Evolutionary conservation across 2,797 vertebrate genomes (phyloP), one percentile per base, ranked within the genome.

Genomic region (Staurois parvus): DNA sequence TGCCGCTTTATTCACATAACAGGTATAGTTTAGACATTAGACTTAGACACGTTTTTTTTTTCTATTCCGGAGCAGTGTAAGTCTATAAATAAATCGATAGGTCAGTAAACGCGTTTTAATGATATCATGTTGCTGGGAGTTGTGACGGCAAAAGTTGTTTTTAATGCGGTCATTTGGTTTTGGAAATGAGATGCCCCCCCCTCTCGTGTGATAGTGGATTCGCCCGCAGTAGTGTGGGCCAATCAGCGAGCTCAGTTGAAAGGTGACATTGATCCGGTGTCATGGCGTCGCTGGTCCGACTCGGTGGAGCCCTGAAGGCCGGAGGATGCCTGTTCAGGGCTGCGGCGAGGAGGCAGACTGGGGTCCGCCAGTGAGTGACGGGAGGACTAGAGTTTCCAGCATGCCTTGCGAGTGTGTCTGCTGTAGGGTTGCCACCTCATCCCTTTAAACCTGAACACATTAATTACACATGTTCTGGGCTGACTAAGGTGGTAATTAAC

Each of bases 201-300:
- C 62, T n/a, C 15, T 1, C 3, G 37, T 24, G 68, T 24, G 15
- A 4, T 2, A 26, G 13, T 80, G 78, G 42, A 5, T 13, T 45
- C 67, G 5, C 21, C 78, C 67, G 17, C 26, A 28, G 13, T 28
- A 28, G 29, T 40, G 7, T 78, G 34, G 59, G 8, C 76, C 59
- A 69, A 80, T 81, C 72, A 72, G 29, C n/a, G 73, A 0, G 19
- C 17, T 8, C 17, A 6, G 59, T 1, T 28, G 67, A 52, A 81
- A 86, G 85, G 85, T 86, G 85, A 86, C 85, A 52, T 86, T 83
- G 85, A 28, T 56, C 40, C 66, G 26, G 79, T 67, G 79, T 30
- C 45, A 96, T 96, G 95, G 93, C 94, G 87, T 94, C 92, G 34
- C 87, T 95, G 0, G 92, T 92, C 75, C 92, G 92, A 88, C 86